A percentile compares a stretch with the other conserved stretches of the same genome.
Evolutionary conservation across 2,113 vertebrate genomes (phyloP).

Genomic region (Xerus inauris): DNA sequence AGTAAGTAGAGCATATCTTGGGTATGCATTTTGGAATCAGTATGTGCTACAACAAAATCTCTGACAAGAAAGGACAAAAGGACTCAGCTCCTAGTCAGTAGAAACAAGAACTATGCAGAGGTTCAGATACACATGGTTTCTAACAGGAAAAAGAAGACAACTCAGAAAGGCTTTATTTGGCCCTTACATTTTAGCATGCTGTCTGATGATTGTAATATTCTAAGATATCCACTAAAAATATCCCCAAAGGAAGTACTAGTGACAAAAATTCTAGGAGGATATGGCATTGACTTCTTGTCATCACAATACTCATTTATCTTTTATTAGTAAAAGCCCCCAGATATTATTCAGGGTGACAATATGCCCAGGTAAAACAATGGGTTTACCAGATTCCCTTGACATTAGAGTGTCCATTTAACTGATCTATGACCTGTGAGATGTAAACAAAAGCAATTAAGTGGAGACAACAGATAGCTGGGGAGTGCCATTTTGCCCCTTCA

Average conservation of each 20-base stretch:
- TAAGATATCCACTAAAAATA: neutral
- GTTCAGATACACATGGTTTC: neutral
- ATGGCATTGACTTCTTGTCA: neutral
- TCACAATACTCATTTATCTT: neutral
- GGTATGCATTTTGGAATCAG: neutral
- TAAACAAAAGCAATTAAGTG: neutral
- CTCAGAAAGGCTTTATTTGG: neutral
- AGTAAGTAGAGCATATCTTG: neutral
- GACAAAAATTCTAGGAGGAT: neutral
- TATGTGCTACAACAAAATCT: neutral
- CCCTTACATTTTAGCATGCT: neutral
- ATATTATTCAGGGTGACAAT: neutral
- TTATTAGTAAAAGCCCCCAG: neutral
- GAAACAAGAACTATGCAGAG: neutral
- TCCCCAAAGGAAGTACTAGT: slow-evolving; percentile 3
- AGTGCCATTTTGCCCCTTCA: neutral
- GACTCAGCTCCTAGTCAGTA: neutral
- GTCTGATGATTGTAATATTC: neutral
- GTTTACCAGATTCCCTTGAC: neutral
- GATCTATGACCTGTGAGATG: neutral
- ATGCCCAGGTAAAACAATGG: neutral
- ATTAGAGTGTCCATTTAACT: neutral
- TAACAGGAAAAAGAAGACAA: neutral
- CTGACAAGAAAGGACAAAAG: neutral
- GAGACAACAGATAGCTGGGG: neutral